A percentile compares a stretch with the other conserved stretches of the same genome.
phyloP scores from a whole-genome alignment of 2,113 vertebrate genomes.

The Megaleporinus macrocephalus region DNA sequence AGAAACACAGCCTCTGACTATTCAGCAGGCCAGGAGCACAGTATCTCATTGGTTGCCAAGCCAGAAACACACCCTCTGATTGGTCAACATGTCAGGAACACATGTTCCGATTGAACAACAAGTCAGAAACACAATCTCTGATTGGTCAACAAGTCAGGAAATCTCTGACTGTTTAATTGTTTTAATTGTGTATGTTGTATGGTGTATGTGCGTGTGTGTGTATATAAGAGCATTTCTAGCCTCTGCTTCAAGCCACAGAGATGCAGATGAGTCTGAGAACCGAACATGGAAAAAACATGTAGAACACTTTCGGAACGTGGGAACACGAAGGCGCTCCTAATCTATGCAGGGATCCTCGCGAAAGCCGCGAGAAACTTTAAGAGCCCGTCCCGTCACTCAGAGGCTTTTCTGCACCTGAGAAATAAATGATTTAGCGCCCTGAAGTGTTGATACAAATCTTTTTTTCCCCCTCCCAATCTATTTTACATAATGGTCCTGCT shows the following conservation, averaged over 20 bases:
- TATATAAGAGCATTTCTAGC: no score
- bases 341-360: neutral
- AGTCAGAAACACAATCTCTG: no score
- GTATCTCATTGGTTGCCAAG: no score
- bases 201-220: no score
- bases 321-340: neutral
- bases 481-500: constrained; percentile 46
- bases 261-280: neutral
- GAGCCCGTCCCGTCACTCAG: constrained; percentile 11
- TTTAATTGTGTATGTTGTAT: no score
- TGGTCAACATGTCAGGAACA: no score
- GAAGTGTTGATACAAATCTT: constrained; percentile 22
- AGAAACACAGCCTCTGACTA: no score
- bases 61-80: no score
- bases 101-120: no score
- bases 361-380: neutral
- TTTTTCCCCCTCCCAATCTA: constrained; percentile 28
- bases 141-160: no score
- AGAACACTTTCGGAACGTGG: neutral
- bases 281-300: neutral
- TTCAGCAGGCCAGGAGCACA: no score
- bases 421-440: constrained; percentile 25
- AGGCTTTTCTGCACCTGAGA: constrained; percentile 18
- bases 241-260: neutral
- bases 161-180: no score